Evolutionary conservation across 1,140 invertebrate genomes (phyloP).

Genomic region (Drosophila orena): DNA sequence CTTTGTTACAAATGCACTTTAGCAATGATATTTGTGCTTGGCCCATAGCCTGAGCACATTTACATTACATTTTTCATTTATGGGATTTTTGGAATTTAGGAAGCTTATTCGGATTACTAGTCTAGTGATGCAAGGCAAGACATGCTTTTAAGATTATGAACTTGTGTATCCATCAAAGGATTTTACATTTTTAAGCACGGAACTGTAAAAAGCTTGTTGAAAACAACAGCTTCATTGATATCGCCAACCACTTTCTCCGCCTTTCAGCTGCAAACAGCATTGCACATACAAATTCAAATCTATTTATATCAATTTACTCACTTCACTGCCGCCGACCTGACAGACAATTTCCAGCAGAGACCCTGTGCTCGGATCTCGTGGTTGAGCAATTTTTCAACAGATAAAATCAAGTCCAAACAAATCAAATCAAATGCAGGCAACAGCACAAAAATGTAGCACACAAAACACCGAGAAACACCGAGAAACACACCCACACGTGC

Average conservation of each 20-base stretch:
- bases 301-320: constrained; percentile 49
- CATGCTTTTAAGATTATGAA: not conserved
- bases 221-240: not conserved
- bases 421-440: constrained; percentile 54
- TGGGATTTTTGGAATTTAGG: constrained; percentile 8
- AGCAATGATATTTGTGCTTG: constrained; percentile 4
- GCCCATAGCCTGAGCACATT: not conserved
- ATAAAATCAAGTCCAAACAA: constrained; percentile 53
- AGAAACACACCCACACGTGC: constrained; percentile 1
- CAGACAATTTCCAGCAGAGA: constrained; percentile 30
- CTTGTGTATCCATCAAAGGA: too few species aligned
- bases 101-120: not conserved
- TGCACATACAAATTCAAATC: constrained; percentile 24
- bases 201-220: not conserved
- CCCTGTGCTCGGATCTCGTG: constrained; percentile 26
- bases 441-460: constrained; percentile 31
- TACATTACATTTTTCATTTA: constrained; percentile 11
- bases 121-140: too few species aligned
- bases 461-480: not conserved
- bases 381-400: constrained; percentile 50
- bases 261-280: constrained; percentile 3
- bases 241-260: constrained; percentile 3
- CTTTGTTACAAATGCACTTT: constrained; percentile 12
- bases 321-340: constrained; percentile 31
- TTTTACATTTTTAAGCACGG: too few species aligned